A percentile compares a stretch with the other conserved stretches of the same genome.
Conservation (phyloP, 2,888 invertebrate species). For the Parelbella ahira region DNA sequence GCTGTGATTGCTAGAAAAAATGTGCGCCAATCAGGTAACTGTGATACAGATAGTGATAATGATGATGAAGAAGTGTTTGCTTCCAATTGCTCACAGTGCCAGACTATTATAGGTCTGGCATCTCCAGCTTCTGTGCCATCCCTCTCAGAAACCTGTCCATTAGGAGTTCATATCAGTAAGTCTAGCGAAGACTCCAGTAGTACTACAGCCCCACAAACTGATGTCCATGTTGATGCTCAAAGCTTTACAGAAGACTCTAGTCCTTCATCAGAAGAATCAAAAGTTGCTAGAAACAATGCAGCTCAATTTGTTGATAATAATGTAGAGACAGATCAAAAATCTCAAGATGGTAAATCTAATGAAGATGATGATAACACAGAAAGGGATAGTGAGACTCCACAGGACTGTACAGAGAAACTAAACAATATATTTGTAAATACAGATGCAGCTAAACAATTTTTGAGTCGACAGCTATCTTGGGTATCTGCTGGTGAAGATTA, state of each 20-base stretch:
- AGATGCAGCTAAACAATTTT: slow-evolving; percentile 87
- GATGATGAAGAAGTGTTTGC: slow-evolving; percentile 83
- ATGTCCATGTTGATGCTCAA: slow-evolving; percentile 77
- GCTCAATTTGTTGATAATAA: slow-evolving; percentile 48
- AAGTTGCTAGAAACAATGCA: slow-evolving; percentile 65
- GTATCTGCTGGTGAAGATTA: slow-evolving; percentile 86
- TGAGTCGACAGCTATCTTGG: slow-evolving; percentile 87
- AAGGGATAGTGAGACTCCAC: slow-evolving; percentile 46
- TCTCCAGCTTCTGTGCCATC: slow-evolving; percentile 82
- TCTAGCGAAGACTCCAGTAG: slow-evolving; percentile 82
- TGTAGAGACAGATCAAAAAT: slow-evolving; percentile 43
- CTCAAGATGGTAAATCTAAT: slow-evolving; percentile 39
- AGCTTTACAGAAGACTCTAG: slow-evolving; percentile 80
- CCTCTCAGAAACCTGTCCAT: slow-evolving; percentile 83
- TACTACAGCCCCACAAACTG: slow-evolving; percentile 78
- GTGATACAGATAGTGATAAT: slow-evolving; percentile 82
- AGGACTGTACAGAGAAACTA: slow-evolving; percentile 62
- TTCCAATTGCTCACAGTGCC: slow-evolving; percentile 84
- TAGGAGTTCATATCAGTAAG: slow-evolving; percentile 81
- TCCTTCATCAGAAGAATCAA: slow-evolving; percentile 79
- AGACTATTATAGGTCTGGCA: slow-evolving; percentile 76
- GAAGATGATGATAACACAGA: slow-evolving; percentile 45
- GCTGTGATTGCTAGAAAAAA: slow-evolving; percentile 85
- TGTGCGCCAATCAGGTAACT: slow-evolving; percentile 67
- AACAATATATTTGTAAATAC: slow-evolving; percentile 89